Conservation (phyloP, 2,888 invertebrate genomes). For the Oligia strigilis region DNA sequence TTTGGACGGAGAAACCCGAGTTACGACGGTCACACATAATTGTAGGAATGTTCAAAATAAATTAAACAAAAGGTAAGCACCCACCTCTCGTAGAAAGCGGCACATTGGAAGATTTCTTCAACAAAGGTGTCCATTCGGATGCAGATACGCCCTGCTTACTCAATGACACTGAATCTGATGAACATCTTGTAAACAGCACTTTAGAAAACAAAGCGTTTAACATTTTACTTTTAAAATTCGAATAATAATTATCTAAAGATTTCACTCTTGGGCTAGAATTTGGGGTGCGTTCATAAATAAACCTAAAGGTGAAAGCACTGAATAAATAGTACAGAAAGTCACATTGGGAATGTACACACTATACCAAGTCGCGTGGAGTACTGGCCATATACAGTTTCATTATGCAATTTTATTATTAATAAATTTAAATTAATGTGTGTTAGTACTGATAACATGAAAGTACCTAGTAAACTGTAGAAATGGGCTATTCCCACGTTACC, state of each 20-base stretch:
- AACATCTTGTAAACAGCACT: slow-evolving; percentile 69
- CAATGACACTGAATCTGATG: slow-evolving; percentile 69
- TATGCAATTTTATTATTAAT: slow-evolving; percentile 55
- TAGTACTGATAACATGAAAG: slow-evolving; percentile 68
- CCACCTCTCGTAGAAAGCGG: slow-evolving; percentile 65
- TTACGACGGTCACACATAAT: slow-evolving; percentile 50
- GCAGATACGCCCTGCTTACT: slow-evolving; percentile 70
- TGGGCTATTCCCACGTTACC: slow-evolving; percentile 64
- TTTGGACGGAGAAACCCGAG: slow-evolving; percentile 30
- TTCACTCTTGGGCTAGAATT: slow-evolving; percentile 2
- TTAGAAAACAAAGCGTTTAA: slow-evolving; percentile 72
- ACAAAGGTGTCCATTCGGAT: slow-evolving; percentile 82
- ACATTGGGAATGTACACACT: slow-evolving; percentile 34
- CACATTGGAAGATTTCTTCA: slow-evolving; percentile 67
- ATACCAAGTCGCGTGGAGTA: slow-evolving; percentile 48
- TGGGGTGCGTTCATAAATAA: background rate
- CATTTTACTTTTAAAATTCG: slow-evolving; percentile 56
- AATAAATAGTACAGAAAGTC: background rate
- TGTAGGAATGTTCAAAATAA: slow-evolving; percentile 59
- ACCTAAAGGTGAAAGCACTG: background rate
- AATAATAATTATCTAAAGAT: background rate
- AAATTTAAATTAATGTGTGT: slow-evolving; percentile 67
- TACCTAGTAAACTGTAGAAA: slow-evolving; percentile 40
- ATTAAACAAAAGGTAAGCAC: slow-evolving; percentile 65
- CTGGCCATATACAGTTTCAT: slow-evolving; percentile 57